Evolutionary conservation across 2,797 vertebrate species (phyloP).

Genomic region (Buceros bicornis): DNA sequence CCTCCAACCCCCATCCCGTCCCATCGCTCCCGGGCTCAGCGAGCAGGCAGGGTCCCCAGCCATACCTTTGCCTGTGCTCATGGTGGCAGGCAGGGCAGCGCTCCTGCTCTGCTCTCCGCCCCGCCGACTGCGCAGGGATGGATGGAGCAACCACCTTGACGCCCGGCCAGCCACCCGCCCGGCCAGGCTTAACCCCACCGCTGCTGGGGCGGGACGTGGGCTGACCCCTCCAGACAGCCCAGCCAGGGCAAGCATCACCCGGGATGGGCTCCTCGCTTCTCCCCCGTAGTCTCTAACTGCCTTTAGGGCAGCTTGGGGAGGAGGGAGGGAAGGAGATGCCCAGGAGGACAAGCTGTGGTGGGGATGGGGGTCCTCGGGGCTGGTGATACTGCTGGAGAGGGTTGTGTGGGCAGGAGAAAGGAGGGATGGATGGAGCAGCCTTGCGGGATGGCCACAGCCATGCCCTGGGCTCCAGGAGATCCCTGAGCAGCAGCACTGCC

Average conservation of each 20-base stretch:
- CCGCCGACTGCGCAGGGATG: conserved; percentile 40
- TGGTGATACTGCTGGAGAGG: not conserved
- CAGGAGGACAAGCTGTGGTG: rapidly evolving
- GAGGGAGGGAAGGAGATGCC: rapidly evolving
- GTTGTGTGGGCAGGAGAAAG: rapidly evolving
- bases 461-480: not conserved
- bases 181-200: conserved; percentile 73
- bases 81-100: conserved; percentile 36
- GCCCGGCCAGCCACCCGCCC: conserved; percentile 57
- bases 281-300: not conserved
- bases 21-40: rapidly evolving
- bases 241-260: rapidly evolving
- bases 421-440: not conserved
- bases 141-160: conserved; percentile 74
- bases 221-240: not conserved
- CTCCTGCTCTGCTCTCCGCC: conserved; percentile 52
- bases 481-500: not conserved
- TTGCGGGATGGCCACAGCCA: rapidly evolving
- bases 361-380: not conserved
- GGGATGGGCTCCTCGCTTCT: not conserved
- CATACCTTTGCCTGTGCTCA: conserved; percentile 79
- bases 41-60: not conserved
- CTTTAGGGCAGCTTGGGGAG: rapidly evolving
- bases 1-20: not conserved
- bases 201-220: not conserved